Percentiles rank a stretch among this genome's conserved stretches.
phyloP scores from a whole-genome alignment of 2,797 vertebrate genomes.

The Sciaenops ocellatus region DNA sequence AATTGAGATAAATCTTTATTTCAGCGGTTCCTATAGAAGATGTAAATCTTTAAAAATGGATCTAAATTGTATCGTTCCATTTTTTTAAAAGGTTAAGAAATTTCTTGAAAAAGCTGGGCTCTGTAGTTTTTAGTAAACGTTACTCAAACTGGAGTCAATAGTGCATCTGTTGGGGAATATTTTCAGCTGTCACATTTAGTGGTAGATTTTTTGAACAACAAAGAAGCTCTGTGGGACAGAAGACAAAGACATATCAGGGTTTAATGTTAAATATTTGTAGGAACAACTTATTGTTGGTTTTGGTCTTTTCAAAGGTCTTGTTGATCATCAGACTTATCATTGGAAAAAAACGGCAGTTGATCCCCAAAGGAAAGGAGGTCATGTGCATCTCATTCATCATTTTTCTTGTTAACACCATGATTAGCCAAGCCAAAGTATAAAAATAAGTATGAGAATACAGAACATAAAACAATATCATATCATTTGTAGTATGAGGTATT shows the following conservation, averaged over 20 bases:
- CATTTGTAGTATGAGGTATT: constrained; percentile 4
- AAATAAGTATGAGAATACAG: not conserved
- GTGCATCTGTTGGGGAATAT: not conserved
- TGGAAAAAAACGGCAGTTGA: not conserved
- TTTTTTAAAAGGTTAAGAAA: not conserved
- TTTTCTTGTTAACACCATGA: not conserved
- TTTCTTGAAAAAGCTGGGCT: not conserved
- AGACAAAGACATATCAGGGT: not conserved
- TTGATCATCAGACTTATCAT: not conserved
- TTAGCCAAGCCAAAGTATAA: not conserved
- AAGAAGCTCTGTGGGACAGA: not conserved
- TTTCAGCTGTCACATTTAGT: not conserved
- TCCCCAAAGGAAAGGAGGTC: not conserved
- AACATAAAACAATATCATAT: not conserved
- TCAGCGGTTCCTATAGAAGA: not conserved
- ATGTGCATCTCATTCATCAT: not conserved
- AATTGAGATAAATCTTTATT: not conserved
- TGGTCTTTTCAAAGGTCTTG: not conserved
- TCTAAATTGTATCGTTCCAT: not conserved
- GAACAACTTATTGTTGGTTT: not conserved
- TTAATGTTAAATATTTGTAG: not conserved
- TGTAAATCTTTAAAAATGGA: no score
- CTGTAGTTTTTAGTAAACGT: not conserved
- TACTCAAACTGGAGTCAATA: not conserved
- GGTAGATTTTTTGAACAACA: not conserved